phyloP scores from a whole-genome alignment of 2,113 vertebrate species.

The Actenoides lindsayi region DNA sequence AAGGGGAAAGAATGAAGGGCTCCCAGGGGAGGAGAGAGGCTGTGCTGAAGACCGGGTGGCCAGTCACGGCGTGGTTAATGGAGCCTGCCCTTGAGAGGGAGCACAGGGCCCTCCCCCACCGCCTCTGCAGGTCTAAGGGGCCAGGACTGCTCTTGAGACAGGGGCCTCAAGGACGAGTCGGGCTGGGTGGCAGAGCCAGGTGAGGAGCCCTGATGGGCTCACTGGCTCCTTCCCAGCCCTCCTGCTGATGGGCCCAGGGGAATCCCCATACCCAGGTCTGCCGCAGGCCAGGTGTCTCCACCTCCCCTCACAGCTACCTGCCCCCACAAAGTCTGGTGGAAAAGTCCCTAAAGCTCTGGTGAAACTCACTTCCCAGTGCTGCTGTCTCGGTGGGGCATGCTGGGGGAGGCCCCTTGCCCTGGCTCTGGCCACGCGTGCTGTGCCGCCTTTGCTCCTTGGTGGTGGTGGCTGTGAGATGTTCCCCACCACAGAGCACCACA shows the following conservation, averaged over 20 bases:
- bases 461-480: neutral
- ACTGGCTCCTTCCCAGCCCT: neutral
- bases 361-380: neutral
- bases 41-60: neutral
- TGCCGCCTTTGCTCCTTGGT: accelerated
- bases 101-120: neutral
- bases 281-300: neutral
- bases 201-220: neutral
- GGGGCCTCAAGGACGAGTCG: neutral
- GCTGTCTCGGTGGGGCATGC: neutral
- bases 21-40: neutral
- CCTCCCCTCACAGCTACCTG: neutral
- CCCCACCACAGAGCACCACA: neutral
- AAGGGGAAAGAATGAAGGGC: neutral
- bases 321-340: neutral
- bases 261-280: neutral
- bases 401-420: accelerated
- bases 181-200: neutral
- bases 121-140: neutral
- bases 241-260: neutral
- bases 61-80: neutral
- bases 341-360: neutral
- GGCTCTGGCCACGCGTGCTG: neutral
- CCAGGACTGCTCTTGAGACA: neutral
- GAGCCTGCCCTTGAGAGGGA: neutral